A percentile compares a stretch with the other conserved stretches of the same genome.
phyloP scores from a whole-genome alignment of 2,888 invertebrate species.

The Piscicola geometra region DNA sequence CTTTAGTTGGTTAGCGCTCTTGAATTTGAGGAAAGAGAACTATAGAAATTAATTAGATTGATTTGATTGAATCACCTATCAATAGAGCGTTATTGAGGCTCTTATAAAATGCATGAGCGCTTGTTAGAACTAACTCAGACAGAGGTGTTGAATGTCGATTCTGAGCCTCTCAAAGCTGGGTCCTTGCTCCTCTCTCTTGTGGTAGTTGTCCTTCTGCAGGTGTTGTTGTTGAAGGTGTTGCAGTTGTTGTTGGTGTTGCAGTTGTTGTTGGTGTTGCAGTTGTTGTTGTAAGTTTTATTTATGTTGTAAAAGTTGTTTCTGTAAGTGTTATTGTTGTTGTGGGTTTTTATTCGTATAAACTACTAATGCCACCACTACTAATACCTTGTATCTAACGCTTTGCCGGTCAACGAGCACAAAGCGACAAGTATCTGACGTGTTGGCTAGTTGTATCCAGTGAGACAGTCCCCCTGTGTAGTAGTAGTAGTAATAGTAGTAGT shows the following conservation, averaged over 20 bases:
- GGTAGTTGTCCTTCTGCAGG: slow-evolving; percentile 53
- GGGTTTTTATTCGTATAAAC: no score
- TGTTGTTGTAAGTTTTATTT: neutral
- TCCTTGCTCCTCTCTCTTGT: slow-evolving; percentile 50
- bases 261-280: no score
- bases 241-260: no score
- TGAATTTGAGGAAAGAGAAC: no score
- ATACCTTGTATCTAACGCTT: slow-evolving; percentile 72
- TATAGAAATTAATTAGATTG: no score
- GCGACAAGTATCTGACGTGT: slow-evolving; percentile 59
- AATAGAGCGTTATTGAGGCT: neutral
- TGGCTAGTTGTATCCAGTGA: slow-evolving; percentile 68
- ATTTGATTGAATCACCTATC: no score
- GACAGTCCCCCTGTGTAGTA: slow-evolving; percentile 66
- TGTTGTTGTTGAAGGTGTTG: no score
- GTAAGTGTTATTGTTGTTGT: neutral
- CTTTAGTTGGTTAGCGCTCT: no score
- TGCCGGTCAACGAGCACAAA: slow-evolving; percentile 75
- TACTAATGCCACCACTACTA: no score
- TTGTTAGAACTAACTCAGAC: slow-evolving; percentile 58
- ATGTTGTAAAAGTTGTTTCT: neutral
- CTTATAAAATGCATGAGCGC: neutral
- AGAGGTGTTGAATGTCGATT: slow-evolving; percentile 76
- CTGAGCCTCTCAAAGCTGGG: slow-evolving; percentile 64
- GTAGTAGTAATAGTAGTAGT: neutral